phyloP scores from a whole-genome alignment of 2,113 vertebrate species.

The Glaucidium brasilianum region DNA sequence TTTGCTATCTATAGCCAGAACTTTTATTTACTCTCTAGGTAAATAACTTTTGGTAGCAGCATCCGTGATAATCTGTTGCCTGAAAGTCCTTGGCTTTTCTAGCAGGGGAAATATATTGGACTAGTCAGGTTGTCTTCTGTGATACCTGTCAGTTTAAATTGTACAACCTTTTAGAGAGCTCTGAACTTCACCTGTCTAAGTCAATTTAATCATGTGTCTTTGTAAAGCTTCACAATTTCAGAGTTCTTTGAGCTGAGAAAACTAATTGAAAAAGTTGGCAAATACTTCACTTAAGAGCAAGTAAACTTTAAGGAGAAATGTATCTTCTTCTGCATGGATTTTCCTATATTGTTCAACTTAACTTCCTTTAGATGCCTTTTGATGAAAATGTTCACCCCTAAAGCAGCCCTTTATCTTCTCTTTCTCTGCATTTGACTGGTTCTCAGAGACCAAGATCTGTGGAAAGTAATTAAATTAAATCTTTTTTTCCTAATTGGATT shows the following conservation, averaged over 20 bases:
- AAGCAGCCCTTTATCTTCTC: not conserved
- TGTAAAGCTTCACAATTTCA: not conserved
- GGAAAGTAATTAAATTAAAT: constrained; percentile 46
- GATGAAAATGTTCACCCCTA: not conserved
- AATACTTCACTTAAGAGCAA: not conserved
- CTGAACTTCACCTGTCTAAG: constrained; percentile 52
- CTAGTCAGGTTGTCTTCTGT: constrained; percentile 5
- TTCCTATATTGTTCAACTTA: not conserved
- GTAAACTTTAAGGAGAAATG: not conserved
- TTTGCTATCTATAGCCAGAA: not conserved
- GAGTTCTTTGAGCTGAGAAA: constrained; percentile 40
- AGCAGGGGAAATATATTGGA: not conserved
- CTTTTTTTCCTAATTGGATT: constrained; percentile 50
- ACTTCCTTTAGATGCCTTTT: not conserved
- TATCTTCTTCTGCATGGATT: not conserved
- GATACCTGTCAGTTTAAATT: constrained; percentile 35
- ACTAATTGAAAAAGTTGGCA: constrained; percentile 23
- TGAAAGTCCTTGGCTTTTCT: not conserved
- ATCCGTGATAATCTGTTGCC: not conserved
- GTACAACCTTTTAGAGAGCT: constrained; percentile 32
- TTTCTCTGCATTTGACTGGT: not conserved
- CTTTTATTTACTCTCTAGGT: not conserved
- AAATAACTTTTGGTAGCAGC: not conserved
- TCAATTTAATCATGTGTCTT: constrained; percentile 48
- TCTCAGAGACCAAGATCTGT: not conserved